Percentiles rank a stretch among this genome's conserved stretches.
Evolutionary conservation across 2,113 vertebrate genomes (phyloP).

Genomic region (Suncus etruscus): DNA sequence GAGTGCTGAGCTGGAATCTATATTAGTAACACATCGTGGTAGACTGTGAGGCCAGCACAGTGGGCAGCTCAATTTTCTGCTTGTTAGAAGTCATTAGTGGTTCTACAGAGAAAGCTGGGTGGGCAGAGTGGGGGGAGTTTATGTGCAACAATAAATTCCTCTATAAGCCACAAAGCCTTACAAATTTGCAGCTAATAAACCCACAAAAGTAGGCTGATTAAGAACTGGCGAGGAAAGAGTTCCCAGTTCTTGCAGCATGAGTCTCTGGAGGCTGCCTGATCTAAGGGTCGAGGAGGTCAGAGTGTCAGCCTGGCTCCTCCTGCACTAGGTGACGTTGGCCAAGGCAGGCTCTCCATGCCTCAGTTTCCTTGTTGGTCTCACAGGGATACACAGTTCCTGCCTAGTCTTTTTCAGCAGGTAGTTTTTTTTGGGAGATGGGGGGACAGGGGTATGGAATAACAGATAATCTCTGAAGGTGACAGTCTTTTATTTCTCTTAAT

Average conservation of each 20-base stretch:
- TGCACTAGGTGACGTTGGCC: not conserved
- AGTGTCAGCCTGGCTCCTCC: too few species aligned
- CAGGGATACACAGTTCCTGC: not conserved
- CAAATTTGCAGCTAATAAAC: slow-evolving; percentile 88
- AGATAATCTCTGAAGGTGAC: not conserved
- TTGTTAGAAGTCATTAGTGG: slow-evolving; percentile 86
- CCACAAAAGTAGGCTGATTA: slow-evolving; percentile 83
- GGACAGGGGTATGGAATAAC: not conserved
- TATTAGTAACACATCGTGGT: slow-evolving; percentile 77
- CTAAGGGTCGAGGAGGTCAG: not conserved
- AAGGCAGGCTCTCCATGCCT: not conserved
- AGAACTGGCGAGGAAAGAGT: slow-evolving; percentile 73
- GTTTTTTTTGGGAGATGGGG: too few species aligned
- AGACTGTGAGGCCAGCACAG: slow-evolving; percentile 60
- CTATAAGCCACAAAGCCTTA: slow-evolving; percentile 85
- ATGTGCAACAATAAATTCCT: slow-evolving; percentile 87
- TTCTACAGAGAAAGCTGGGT: slow-evolving; percentile 84
- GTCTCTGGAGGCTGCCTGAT: not conserved
- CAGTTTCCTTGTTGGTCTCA: not conserved
- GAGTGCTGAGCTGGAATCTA: slow-evolving; percentile 76
- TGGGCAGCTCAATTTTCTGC: slow-evolving; percentile 85
- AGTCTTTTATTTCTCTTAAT: not conserved
- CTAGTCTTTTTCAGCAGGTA: not conserved
- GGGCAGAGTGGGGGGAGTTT: slow-evolving; percentile 69
- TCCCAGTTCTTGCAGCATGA: slow-evolving; percentile 54